Evolutionary conservation across 1,140 invertebrate species (phyloP), one percentile per base, ranked within the genome.

Genomic region (Saccostrea glomerata): DNA sequence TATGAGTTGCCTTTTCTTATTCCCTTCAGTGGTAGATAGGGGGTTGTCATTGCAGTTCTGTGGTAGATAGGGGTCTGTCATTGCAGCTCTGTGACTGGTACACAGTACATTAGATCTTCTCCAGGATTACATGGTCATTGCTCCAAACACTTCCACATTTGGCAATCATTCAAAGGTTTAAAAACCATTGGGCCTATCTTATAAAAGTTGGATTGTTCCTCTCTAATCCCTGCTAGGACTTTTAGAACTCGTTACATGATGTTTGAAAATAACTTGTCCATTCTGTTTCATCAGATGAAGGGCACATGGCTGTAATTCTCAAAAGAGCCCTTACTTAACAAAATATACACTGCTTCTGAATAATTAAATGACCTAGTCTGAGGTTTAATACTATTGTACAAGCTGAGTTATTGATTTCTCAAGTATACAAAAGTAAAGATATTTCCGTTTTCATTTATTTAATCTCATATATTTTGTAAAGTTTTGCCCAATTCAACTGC

Each of bases 171-270:
- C 70, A 77, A 77, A 77, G 70, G 25, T 77, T 77, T 77, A 77
- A 77, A 77, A 77, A 77, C 70, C 70, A 36, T 17, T 77, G 23
- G 70, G 70, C 30, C 70, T 77, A 77, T 77, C 70, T 77, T 77
- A 77, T 77, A 77, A 77, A 77, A 77, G 25, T 36, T 77, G 70
- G 70, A 77, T 77, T 77, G 70, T 77, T 77, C 70, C 25, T 30
- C 70, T 77, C 70, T 77, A 77, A 77, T 77, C 70, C 25, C 13
- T 36, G 25, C 25, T 77, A 77, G 70, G 11, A 15, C 25, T 77
- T 77, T 77, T 15, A 77, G 70, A 77, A 77, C 25, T 77, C 36
- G 70, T 77, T 77, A 77, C 30, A 17, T 30, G 70, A 77, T 77
- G 70, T 77, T 77, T 77, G 70, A 36, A 77, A 77, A 25, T 77